These are phyloP conservation scores for Allobates femoralis DNA, from an alignment of 2,797 vertebrate genomes.

Conservation along the genomic window DNA sequence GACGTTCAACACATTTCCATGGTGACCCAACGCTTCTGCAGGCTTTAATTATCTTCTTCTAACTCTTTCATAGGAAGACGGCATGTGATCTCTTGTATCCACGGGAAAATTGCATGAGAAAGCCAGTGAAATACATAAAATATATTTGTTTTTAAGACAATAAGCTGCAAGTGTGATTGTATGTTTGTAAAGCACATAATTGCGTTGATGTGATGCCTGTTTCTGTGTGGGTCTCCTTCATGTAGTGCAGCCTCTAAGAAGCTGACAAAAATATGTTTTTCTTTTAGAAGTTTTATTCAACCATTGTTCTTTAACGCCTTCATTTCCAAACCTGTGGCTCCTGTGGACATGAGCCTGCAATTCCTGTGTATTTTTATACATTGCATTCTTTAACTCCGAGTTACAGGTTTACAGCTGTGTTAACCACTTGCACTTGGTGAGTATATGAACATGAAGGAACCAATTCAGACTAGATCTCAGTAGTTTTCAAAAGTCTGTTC, in stretches of 20 bases:
- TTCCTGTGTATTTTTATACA: neutral
- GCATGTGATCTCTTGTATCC: slow-evolving; percentile 51
- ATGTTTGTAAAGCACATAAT: slow-evolving; percentile 50
- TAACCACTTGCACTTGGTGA: neutral
- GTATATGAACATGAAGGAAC: too few species aligned
- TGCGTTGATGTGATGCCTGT: slow-evolving; percentile 50
- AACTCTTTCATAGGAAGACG: slow-evolving; percentile 37
- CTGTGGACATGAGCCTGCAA: neutral
- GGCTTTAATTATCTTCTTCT: slow-evolving; percentile 44
- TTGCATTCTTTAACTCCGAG: neutral
- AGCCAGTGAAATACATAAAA: slow-evolving; percentile 34
- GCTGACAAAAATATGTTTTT: slow-evolving; percentile 38
- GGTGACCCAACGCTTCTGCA: slow-evolving; percentile 48
- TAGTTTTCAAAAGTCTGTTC: too few species aligned
- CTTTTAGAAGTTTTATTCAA: neutral
- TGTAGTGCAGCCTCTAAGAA: neutral
- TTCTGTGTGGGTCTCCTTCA: slow-evolving; percentile 33
- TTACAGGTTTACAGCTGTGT: neutral
- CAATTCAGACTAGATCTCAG: too few species aligned
- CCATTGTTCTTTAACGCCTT: neutral
- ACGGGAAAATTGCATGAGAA: slow-evolving; percentile 35
- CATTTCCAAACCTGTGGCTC: neutral
- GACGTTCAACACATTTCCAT: slow-evolving; percentile 57
- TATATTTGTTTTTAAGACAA: slow-evolving; percentile 51
- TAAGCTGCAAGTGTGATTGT: slow-evolving; percentile 16